Base-by-base conservation (phyloP, 1,140 invertebrate genomes). In the Ceratina australensis region DNA sequence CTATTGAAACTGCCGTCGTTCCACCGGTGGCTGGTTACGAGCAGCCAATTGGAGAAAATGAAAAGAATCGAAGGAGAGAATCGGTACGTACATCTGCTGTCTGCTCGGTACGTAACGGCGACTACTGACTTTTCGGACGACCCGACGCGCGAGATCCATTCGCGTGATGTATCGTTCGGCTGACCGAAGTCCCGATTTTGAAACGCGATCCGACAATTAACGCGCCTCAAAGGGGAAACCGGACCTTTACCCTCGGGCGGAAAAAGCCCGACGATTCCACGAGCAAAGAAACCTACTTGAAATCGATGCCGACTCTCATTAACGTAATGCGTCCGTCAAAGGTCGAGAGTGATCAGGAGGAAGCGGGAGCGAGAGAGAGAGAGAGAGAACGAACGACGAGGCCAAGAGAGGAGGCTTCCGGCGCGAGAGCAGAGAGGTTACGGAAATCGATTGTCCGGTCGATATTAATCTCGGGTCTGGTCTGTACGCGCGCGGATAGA, bases 401-500 rank as follows among this genome's bases (percentile, higher is more conserved):
- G 75, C 49, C 66, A 20, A 72, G 57, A 64, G 67, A 60, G 67
- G 47, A 52, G 65, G 22, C n/a, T 28, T 24, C 15, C 13, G 49
- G 13, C 49, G 15, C 16, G 16, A 22, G 33, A 49, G 47, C 24
- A 8, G 26, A 56, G 16, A 56, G 16, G 56, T 28, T 13, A 72
- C 16, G 78, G 75, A 56, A 80, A 83, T 81, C 73, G 73, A 84
- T 83, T 74, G 73, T 73, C 78, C 28, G 56, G 52, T 15, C 67
- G 56, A 83, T 73, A 84, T 84, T 84, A 84, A 84, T 84, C 65
- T 77, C n/a, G 42, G 20, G 26, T 15, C 49, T 33, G 24, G 56
- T 57, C 74, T 26, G 5, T 71, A 50, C 50, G 33, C 59, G 50
- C 24, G 80, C 60, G 47, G 64, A 72, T 15, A n/a, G 22, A 49